A percentile compares a stretch with the other conserved stretches of the same genome.
These are phyloP conservation scores for Cryptus viduatorius DNA, from an alignment of 2,888 invertebrate species.

Conservation along the genomic window DNA sequence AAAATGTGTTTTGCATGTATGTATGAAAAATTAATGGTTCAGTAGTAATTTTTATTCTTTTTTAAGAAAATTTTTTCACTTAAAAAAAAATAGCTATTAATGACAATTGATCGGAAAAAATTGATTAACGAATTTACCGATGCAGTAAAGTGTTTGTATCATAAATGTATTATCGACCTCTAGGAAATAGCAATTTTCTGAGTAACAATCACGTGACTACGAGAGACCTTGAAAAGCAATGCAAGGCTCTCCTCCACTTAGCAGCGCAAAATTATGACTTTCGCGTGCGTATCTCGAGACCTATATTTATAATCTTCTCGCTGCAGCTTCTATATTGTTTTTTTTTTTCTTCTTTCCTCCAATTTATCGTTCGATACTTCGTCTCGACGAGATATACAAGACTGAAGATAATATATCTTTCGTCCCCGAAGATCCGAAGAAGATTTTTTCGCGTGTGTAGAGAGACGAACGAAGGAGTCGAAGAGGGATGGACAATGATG, in stretches of 20 bases:
- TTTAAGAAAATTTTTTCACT: too few species aligned
- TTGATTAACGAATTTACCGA: background rate
- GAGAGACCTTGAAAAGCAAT: background rate
- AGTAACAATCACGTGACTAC: background rate
- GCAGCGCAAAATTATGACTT: background rate
- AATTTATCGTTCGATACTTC: background rate
- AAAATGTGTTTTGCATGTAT: too few species aligned
- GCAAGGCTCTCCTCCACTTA: conserved; percentile 1
- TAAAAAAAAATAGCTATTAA: too few species aligned
- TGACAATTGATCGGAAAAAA: too few species aligned
- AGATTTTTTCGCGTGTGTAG: conserved; percentile 11
- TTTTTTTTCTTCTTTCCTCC: background rate
- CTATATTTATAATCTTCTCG: conserved; percentile 15
- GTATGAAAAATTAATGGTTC: too few species aligned
- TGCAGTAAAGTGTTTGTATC: background rate
- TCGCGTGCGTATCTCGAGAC: conserved; percentile 5
- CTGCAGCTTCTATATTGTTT: background rate
- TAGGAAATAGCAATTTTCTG: background rate
- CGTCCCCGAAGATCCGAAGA: background rate
- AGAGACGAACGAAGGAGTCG: background rate
- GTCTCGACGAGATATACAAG: conserved; percentile 8
- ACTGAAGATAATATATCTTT: background rate
- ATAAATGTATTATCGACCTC: background rate
- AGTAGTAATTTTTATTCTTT: too few species aligned
- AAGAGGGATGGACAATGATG: conserved; percentile 16